Evolutionary conservation across 2,113 vertebrate species (phyloP).

Genomic region (Strix aluco): DNA sequence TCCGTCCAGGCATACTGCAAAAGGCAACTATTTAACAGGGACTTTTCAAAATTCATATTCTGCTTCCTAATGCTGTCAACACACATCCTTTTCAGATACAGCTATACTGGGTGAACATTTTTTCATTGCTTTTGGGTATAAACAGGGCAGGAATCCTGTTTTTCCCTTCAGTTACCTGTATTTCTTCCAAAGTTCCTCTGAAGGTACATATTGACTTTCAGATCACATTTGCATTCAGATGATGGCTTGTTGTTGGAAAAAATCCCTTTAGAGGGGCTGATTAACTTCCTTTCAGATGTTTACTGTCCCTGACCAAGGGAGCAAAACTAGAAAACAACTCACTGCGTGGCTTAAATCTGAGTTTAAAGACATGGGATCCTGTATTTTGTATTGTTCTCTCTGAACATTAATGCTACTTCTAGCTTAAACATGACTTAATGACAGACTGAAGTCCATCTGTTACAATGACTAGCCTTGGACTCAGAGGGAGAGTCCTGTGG

Average conservation of each 20-base stretch:
- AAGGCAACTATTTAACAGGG: background rate
- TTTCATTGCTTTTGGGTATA: background rate
- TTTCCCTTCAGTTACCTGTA: slow-evolving; percentile 39
- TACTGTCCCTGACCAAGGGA: background rate
- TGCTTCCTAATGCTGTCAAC: background rate
- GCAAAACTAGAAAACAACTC: background rate
- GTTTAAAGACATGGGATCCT: background rate
- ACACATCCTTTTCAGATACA: background rate
- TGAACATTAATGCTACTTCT: background rate
- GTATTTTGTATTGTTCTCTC: background rate
- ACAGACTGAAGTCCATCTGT: slow-evolving; percentile 58
- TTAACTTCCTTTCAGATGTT: slow-evolving; percentile 3
- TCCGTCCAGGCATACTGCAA: background rate
- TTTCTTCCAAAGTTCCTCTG: slow-evolving; percentile 14
- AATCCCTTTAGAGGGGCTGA: slow-evolving; percentile 4
- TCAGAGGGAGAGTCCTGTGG: slow-evolving; percentile 40
- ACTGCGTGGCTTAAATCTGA: background rate
- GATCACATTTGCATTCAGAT: slow-evolving; percentile 38
- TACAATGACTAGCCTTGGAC: slow-evolving; percentile 33
- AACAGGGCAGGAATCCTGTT: background rate
- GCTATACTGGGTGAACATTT: background rate
- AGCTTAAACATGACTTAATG: slow-evolving; percentile 19
- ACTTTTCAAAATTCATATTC: slow-evolving; percentile 13
- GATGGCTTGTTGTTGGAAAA: slow-evolving; percentile 33
- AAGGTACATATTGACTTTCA: slow-evolving; percentile 40